phyloP scores from a whole-genome alignment of 1,140 invertebrate genomes.

The Conopomorpha cramerella region DNA sequence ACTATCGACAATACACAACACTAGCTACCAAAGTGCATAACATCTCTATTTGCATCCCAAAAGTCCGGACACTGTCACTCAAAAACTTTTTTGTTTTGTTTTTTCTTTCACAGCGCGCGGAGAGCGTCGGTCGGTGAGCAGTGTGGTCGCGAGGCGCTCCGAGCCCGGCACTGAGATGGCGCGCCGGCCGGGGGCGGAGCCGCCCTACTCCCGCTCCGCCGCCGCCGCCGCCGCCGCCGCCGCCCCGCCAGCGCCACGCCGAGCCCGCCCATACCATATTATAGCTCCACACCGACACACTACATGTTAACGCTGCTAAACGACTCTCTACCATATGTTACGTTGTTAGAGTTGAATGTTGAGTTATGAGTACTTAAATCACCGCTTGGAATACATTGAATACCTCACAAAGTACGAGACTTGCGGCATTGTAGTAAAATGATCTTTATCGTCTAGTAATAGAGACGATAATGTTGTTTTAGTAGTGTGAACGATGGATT shows the following conservation, averaged over 20 bases:
- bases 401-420: constrained; percentile 31
- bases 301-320: constrained; percentile 25
- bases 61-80: too few species aligned
- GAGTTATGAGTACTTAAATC: constrained; percentile 42
- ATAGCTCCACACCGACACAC: constrained; percentile 55
- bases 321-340: constrained; percentile 49
- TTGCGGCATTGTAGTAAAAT: constrained; percentile 11
- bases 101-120: constrained; percentile 8
- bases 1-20: constrained; percentile 20
- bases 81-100: too few species aligned
- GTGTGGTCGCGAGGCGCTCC: constrained; percentile 21
- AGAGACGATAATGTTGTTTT: constrained; percentile 26
- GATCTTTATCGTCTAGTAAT: constrained; percentile 12
- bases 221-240: constrained; percentile 33
- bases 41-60: too few species aligned
- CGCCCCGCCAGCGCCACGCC: constrained; percentile 41
- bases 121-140: constrained; percentile 5
- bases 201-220: constrained; percentile 27
- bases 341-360: constrained; percentile 41
- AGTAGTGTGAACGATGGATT: constrained; percentile 21
- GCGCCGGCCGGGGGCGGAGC: constrained; percentile 22
- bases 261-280: constrained; percentile 56
- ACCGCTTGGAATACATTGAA: constrained; percentile 43
- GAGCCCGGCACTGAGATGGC: constrained; percentile 43
- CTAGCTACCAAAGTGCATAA: too few species aligned